phyloP scores from a whole-genome alignment of 2,797 vertebrate genomes.

The Crenichthys baileyi region DNA sequence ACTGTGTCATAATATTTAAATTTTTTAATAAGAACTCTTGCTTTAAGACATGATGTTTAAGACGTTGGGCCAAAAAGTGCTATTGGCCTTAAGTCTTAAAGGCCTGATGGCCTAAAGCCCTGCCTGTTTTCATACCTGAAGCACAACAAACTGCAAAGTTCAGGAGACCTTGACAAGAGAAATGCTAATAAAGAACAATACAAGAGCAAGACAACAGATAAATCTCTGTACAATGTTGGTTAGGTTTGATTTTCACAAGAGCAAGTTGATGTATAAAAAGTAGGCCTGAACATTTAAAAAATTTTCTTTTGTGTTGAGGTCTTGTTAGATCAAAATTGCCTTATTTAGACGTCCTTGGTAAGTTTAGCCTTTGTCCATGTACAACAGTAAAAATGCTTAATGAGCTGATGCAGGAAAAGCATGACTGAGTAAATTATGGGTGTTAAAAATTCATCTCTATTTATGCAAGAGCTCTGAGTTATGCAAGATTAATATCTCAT shows the following conservation, averaged over 20 bases:
- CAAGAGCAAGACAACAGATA: neutral
- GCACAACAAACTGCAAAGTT: neutral
- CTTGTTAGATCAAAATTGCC: neutral
- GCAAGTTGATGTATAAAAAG: neutral
- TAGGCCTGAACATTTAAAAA: neutral
- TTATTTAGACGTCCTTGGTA: neutral
- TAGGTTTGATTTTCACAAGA: neutral
- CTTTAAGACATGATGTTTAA: neutral
- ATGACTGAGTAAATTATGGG: neutral
- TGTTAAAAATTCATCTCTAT: neutral
- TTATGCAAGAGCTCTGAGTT: neutral
- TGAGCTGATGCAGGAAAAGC: neutral
- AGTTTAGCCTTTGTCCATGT: neutral
- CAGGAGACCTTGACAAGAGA: neutral
- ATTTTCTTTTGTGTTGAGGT: neutral
- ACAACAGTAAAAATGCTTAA: neutral
- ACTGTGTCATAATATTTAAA: no score
- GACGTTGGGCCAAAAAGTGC: neutral
- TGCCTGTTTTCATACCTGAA: neutral
- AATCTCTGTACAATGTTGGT: neutral
- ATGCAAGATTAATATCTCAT: neutral
- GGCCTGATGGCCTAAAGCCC: neutral
- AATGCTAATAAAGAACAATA: neutral
- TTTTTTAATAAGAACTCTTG: neutral
- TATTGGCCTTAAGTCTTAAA: neutral